Conservation (phyloP, 2,113 vertebrate genomes). For the Halichoerus grypus region DNA sequence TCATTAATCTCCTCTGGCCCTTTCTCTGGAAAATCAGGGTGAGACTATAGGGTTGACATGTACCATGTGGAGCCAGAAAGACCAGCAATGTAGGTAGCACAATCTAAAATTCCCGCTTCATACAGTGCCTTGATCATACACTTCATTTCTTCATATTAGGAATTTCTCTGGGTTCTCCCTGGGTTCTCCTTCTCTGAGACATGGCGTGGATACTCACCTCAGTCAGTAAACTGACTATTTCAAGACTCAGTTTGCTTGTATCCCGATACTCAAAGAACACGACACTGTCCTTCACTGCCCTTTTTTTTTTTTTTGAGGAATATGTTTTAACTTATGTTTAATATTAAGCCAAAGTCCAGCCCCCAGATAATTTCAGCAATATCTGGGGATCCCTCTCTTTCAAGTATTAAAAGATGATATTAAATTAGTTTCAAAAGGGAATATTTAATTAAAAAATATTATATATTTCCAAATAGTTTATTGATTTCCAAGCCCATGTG, state of each 20-base stretch:
- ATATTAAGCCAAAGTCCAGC: background rate
- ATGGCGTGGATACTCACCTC: background rate
- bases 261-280: background rate
- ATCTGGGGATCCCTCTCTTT: background rate
- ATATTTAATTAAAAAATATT: constrained; percentile 18
- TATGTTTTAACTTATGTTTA: constrained; percentile 32
- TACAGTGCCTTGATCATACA: constrained; percentile 97
- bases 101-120: constrained; percentile 96
- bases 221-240: background rate
- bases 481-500: background rate
- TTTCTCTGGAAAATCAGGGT: constrained; percentile 95
- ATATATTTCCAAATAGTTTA: background rate
- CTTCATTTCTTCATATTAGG: background rate
- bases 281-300: background rate
- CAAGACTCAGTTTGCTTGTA: background rate
- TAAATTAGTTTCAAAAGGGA: background rate
- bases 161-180: background rate
- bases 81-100: constrained; percentile 95
- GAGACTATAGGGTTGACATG: constrained; percentile 96
- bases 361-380: constrained; percentile 27
- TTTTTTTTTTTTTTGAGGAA: background rate
- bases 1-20: constrained; percentile 95
- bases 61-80: constrained; percentile 99
- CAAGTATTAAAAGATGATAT: background rate
- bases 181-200: background rate